phyloP scores from a whole-genome alignment of 2,888 invertebrate genomes.

The Patella caerulea region DNA sequence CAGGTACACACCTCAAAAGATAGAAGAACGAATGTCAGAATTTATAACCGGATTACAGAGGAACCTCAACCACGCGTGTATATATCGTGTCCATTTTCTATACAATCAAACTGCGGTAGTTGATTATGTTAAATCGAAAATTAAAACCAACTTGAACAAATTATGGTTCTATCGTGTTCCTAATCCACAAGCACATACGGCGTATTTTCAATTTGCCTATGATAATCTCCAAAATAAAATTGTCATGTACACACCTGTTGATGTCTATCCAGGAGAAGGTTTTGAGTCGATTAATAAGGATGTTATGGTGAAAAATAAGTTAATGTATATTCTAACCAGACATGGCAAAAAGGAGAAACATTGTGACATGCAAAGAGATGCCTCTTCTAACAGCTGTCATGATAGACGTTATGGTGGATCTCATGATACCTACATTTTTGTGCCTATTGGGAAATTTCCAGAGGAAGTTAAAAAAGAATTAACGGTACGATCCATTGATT shows the following conservation, averaged over 20 bases:
- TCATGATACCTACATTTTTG: conserved; percentile 21
- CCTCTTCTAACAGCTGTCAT: neutral
- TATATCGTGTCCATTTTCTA: conserved; percentile 15
- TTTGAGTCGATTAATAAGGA: conserved; percentile 7
- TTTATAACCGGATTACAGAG: conserved; percentile 11
- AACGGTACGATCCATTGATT: too few species aligned
- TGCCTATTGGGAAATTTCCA: neutral
- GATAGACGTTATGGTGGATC: conserved; percentile 9
- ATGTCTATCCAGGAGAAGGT: conserved; percentile 18
- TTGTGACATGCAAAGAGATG: conserved; percentile 20
- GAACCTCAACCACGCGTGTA: conserved; percentile 17
- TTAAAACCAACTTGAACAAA: neutral
- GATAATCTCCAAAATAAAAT: neutral
- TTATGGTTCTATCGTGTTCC: neutral
- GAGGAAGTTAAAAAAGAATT: neutral
- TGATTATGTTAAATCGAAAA: neutral
- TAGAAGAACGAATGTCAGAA: conserved; percentile 14
- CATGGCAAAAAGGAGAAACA: conserved; percentile 15
- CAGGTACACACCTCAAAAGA: neutral
- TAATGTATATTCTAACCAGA: conserved; percentile 18
- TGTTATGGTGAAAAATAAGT: neutral
- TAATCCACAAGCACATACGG: neutral
- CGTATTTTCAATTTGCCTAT: conserved; percentile 17
- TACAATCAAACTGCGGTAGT: conserved; percentile 13
- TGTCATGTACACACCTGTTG: conserved; percentile 13